Evolutionary conservation across 1,140 invertebrate genomes (phyloP), one percentile per base, ranked within the genome.

Genomic region (Drosophila trapezifrons): DNA sequence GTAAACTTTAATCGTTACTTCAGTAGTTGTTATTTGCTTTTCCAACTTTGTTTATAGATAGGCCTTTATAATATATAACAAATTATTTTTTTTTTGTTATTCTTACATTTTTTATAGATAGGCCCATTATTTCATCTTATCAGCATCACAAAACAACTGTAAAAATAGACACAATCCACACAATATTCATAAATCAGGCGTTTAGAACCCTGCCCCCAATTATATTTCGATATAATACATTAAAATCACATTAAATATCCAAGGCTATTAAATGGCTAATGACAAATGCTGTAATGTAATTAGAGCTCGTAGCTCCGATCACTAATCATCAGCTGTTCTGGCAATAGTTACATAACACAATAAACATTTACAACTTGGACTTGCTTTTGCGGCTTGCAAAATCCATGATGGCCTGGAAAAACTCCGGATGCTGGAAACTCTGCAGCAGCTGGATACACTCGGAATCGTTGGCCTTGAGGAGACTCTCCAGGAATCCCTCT

Each of bases 311-410:
- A 37, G 17, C 12, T 37, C 18, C 18, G 15, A 13, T 29, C 4
- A 17, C 7, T 20, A 18, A 13, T 38, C 12, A 60, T 46, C 13
- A 59, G 27, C 29, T 64, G 10, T 22, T 51, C 7, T 62, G 32
- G 8, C 13, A 35, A 20, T 20, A 13, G 6, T 25, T 22, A 35
- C n/a, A 40, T 15, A n/a, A 42, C 20, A 37, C 27, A 42, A 9
- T 15, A 45, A 18, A 9, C 9, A 40, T 38, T 83, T 67, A 82
- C 49, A 82, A 65, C 40, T 90, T 91, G 0, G 89, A 74, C 38
- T 89, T 85, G 27, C 72, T 71, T 27, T 89, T 91, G 10, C 90
- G 86, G 7, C 37, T 65, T 6, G 66, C 43, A 60, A 91, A 91
- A 32, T 81, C 51, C 9, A 90, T 60, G 2, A 91, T 51, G 2